phyloP scores from a whole-genome alignment of 2,113 vertebrate species.

The Poeciliopsis turrubarensis region DNA sequence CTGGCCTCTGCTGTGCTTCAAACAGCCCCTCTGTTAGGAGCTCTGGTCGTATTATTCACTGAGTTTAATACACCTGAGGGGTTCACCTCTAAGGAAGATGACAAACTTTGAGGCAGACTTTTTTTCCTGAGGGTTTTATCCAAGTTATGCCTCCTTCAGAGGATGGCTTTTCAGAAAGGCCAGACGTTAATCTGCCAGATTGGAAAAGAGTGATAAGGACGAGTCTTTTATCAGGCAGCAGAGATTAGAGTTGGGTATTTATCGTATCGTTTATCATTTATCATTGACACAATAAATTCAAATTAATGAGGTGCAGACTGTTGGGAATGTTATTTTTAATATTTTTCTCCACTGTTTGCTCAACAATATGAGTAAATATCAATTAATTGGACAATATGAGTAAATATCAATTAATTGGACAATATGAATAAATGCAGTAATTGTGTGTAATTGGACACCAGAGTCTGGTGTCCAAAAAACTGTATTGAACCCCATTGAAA shows the following conservation, averaged over 20 bases:
- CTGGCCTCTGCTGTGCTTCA: slow-evolving; percentile 41
- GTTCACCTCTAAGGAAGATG: slow-evolving; percentile 51
- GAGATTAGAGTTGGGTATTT: background rate
- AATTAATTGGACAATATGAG: too few species aligned
- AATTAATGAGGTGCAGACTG: too few species aligned
- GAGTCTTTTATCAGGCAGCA: slow-evolving; percentile 8
- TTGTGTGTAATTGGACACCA: too few species aligned
- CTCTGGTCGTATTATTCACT: slow-evolving; percentile 18
- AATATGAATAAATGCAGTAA: too few species aligned
- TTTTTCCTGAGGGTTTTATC: background rate
- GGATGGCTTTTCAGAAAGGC: slow-evolving; percentile 31
- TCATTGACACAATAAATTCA: too few species aligned
- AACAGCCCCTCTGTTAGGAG: slow-evolving; percentile 27
- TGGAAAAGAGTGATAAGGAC: background rate
- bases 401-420: too few species aligned
- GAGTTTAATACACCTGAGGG: slow-evolving; percentile 54
- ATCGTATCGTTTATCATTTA: too few species aligned
- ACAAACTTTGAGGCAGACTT: slow-evolving; percentile 48
- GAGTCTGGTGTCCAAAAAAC: too few species aligned
- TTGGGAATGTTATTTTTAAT: too few species aligned
- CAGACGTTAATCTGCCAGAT: slow-evolving; percentile 20
- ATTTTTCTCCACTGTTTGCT: too few species aligned
- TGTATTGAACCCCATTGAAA: too few species aligned
- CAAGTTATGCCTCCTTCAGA: slow-evolving; percentile 13
- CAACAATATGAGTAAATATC: too few species aligned